Base-by-base conservation (phyloP, 2,888 invertebrate species). In the Myopa testacea region DNA sequence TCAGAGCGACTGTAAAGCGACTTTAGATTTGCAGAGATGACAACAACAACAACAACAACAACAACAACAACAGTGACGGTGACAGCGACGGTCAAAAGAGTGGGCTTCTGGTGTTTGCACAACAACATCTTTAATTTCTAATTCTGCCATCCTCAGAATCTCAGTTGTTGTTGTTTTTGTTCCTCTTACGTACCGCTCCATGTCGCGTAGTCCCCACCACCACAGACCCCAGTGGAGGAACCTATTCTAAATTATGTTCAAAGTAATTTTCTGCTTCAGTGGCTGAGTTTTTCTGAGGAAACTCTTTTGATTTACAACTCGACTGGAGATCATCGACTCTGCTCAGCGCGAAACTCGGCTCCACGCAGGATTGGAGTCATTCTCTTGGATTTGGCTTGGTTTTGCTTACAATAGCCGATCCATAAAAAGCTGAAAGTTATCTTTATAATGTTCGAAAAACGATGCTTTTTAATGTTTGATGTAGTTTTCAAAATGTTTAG, bases 231-330 rank as follows among this genome's bases (percentile, higher is more conserved):
- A 76, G 26, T 26, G 26, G 26, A 26, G 26, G 26, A 74, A 79
- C 70, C 63, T 26, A 74, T 74, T 77, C 69, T 68, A 73, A 86
- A 84, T 86, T 84, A 85, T 87, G 86, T 85, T 86, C 84, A 85
- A 86, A 87, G 87, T 86, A 86, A 87, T 87, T 87, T 87, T 86
- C 86, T 85, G 87, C 87, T 85, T 86, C 85, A 87, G 83, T 86
- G 85, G 85, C 84, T 81, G 80, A 71, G 71, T 58, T 37, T 16
- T 45, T 26, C 26, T 2, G 26, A 50, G 45, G 71, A 58, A 71
- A 71, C 37, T 62, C 60, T 73, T 73, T 45, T 62, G 45, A 40
- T 73, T 73, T 62, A 40, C 50, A 63, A 71, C 45, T 34, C 69
- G 26, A 10, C 45, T 52, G 50, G 50, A 10, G 19, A 4, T 50